phyloP scores from a whole-genome alignment of 2,888 invertebrate species.

The Tenthredo mesomela region DNA sequence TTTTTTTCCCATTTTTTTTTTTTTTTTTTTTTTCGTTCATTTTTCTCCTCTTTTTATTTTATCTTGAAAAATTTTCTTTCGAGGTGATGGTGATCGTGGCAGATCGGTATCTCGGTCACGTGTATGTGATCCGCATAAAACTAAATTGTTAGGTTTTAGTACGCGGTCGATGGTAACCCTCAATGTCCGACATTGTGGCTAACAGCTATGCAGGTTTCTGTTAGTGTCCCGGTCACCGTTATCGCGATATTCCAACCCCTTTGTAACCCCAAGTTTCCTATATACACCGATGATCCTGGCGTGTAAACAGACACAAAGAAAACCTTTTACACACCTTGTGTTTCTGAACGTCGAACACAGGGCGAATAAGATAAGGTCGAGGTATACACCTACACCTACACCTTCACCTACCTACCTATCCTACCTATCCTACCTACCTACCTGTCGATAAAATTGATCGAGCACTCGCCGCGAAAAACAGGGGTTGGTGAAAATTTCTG shows the following conservation, averaged over 20 bases:
- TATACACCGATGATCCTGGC: background rate
- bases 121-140: background rate
- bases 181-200: background rate
- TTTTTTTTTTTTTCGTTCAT: background rate
- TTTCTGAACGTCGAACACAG: background rate
- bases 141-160: constrained; percentile 22
- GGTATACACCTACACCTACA: too few relatives aligned
- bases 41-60: background rate
- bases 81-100: background rate
- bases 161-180: background rate
- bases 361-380: background rate
- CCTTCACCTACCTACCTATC: background rate
- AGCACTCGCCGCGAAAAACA: background rate
- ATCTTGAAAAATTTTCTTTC: background rate
- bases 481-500: background rate
- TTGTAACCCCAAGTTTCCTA: background rate
- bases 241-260: constrained; percentile 26
- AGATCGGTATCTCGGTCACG: constrained; percentile 1
- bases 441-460: constrained; percentile 51
- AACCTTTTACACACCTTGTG: background rate
- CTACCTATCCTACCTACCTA: background rate
- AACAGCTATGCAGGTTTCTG: constrained; percentile 25
- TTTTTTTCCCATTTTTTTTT: background rate
- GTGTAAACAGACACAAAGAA: constrained; percentile 4
- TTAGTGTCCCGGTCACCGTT: constrained; percentile 29